Conservation (phyloP, 2,797 vertebrate species). For the Phrynocephalus forsythii region DNA sequence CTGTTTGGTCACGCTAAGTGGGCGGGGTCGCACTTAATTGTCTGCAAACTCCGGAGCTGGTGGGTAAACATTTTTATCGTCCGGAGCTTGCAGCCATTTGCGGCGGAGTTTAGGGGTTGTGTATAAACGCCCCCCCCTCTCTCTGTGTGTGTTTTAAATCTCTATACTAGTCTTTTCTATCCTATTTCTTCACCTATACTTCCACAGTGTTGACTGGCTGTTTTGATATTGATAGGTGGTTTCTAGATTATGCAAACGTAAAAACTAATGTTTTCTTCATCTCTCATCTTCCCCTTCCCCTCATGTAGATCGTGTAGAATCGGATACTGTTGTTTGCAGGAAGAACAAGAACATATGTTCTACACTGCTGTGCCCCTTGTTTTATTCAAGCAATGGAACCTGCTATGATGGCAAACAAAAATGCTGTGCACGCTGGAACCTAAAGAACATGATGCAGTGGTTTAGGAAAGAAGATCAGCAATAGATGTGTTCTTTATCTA, state of each 20-base stretch:
- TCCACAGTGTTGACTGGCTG: neutral
- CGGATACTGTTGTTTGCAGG: neutral
- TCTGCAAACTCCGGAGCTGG: no score
- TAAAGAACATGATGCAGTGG: neutral
- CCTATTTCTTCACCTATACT: neutral
- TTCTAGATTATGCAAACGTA: no score
- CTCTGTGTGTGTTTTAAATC: no score
- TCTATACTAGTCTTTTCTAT: no score
- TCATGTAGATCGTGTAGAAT: neutral
- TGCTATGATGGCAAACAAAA: neutral
- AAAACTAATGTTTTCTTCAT: neutral
- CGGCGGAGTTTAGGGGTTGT: no score
- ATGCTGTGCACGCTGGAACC: neutral
- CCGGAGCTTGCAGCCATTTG: no score
- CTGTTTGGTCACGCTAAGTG: no score
- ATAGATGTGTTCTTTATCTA: no score
- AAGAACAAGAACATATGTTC: neutral
- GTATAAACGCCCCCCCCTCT: no score
- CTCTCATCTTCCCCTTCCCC: accelerated
- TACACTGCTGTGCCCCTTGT: neutral
- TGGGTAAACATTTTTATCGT: no score
- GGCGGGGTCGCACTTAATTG: no score
- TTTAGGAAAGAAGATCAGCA: neutral
- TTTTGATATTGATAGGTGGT: neutral
- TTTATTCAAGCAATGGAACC: neutral